phyloP scores from a whole-genome alignment of 2,113 vertebrate genomes.

The Semnornis frantzii region DNA sequence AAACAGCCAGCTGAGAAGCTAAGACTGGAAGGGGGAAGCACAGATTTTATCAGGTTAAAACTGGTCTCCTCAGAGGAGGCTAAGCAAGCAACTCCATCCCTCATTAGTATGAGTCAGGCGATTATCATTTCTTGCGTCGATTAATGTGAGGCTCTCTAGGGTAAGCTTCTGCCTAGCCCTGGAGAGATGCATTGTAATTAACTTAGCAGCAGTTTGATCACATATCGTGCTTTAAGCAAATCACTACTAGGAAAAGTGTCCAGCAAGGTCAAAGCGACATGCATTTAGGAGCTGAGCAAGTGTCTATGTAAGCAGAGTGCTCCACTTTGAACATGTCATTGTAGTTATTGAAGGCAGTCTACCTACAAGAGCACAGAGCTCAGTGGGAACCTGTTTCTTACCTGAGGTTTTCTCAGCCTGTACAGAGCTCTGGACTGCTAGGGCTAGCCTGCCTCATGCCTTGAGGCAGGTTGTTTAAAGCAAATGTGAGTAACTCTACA shows the following conservation, averaged over 20 bases:
- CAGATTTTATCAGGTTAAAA: constrained; percentile 1
- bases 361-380: background rate
- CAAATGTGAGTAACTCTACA: background rate
- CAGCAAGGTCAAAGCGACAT: background rate
- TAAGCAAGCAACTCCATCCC: constrained; percentile 27
- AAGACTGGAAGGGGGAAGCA: background rate
- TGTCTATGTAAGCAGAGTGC: background rate
- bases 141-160: background rate
- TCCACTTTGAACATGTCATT: background rate
- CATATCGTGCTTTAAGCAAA: background rate
- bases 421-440: background rate
- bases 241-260: background rate
- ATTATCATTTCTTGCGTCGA: background rate
- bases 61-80: background rate
- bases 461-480: background rate
- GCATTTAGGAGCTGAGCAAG: background rate
- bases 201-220: background rate
- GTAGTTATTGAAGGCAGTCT: background rate
- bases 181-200: background rate
- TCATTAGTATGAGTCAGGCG: background rate
- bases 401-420: background rate
- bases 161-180: background rate
- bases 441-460: background rate
- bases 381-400: background rate
- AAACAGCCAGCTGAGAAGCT: background rate